phyloP scores from a whole-genome alignment of 2,113 vertebrate species.

The Sialia sialis region DNA sequence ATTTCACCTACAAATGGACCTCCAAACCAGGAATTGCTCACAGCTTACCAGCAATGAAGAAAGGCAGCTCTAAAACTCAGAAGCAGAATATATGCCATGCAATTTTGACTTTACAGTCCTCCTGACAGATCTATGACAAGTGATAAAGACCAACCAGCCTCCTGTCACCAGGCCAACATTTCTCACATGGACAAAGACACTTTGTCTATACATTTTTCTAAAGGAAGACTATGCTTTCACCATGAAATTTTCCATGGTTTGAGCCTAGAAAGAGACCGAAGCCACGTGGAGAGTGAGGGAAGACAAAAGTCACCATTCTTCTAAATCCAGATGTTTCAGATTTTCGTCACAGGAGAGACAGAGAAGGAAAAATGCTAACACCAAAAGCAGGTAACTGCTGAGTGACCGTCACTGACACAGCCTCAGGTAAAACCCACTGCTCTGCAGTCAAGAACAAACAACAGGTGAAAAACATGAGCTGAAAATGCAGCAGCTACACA shows the following conservation, averaged over 20 bases:
- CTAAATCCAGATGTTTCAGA: background rate
- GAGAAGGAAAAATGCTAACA: background rate
- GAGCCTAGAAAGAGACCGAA: background rate
- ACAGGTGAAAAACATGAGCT: background rate
- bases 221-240: background rate
- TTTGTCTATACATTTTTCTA: background rate
- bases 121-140: background rate
- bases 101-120: background rate
- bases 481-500: background rate
- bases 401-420: background rate
- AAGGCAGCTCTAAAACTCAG: background rate
- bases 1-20: background rate
- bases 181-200: background rate
- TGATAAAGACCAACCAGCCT: background rate
- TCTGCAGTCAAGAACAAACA: background rate
- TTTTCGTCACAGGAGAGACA: background rate
- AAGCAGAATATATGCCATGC: background rate
- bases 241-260: background rate
- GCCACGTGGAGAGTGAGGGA: fast-evolving
- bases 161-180: background rate
- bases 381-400: background rate
- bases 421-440: background rate
- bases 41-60: background rate
- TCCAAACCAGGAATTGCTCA: background rate
- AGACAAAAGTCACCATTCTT: background rate